A percentile compares a stretch with the other conserved stretches of the same genome.
Conservation (phyloP, 2,113 vertebrate genomes). For the Clarias magur region DNA sequence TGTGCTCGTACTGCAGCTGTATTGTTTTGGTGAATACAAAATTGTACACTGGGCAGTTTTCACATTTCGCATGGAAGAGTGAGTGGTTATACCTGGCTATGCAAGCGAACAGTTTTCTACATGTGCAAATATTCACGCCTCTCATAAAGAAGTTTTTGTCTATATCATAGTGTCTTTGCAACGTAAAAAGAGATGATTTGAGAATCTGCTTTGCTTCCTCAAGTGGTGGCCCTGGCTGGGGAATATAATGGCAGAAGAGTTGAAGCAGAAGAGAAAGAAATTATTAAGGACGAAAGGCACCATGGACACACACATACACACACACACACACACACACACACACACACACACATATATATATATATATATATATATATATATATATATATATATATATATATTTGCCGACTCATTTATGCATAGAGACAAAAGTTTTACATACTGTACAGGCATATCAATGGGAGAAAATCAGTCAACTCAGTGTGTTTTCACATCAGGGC, state of each 20-base stretch:
- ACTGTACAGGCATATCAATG: not conserved
- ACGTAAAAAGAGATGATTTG: not conserved
- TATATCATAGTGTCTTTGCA: not conserved
- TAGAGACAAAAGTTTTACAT: not conserved
- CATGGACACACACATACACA: not conserved
- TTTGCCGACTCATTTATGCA: not conserved
- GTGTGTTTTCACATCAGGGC: too few relatives aligned
- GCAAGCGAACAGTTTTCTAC: too few relatives aligned
- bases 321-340: not conserved
- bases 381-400: not conserved
- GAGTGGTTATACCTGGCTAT: not conserved
- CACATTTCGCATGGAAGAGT: not conserved
- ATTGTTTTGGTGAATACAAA: not conserved
- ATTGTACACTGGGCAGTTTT: not conserved
- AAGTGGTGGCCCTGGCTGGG: not conserved
- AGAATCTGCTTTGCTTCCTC: not conserved
- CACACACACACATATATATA: too few relatives aligned
- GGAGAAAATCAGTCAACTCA: not conserved
- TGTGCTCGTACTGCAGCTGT: not conserved
- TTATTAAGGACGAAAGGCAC: not conserved
- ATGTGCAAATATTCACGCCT: not conserved
- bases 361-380: not conserved
- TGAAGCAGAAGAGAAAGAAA: not conserved
- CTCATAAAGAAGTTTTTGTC: not conserved
- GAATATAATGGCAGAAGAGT: not conserved